Evolutionary conservation across 2,888 invertebrate species (phyloP).

Genomic region (Stenolophus ochropezus): DNA sequence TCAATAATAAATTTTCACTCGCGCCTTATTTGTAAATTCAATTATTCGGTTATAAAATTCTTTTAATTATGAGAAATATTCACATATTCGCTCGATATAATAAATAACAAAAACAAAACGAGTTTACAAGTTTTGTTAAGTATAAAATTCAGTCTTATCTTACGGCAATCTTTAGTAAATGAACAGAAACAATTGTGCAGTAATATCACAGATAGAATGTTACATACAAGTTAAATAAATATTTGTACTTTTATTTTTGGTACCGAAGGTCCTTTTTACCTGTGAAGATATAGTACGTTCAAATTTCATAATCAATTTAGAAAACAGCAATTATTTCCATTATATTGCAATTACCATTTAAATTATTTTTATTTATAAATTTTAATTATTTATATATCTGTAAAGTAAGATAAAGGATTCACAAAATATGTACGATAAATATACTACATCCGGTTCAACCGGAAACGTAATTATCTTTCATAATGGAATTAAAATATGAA

Average conservation of each 20-base stretch:
- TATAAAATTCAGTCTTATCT: slow-evolving; percentile 17
- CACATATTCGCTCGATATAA: not conserved
- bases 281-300: not conserved
- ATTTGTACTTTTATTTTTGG: slow-evolving; percentile 21
- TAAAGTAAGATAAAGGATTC: no score
- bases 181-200: not conserved
- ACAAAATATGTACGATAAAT: no score
- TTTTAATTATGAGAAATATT: slow-evolving; percentile 9
- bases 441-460: no score
- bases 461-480: no score
- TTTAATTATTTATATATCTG: no score
- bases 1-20: not conserved
- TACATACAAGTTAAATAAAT: slow-evolving; percentile 17
- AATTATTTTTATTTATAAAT: no score
- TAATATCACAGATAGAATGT: slow-evolving; percentile 22
- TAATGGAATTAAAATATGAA: no score
- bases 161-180: slow-evolving; percentile 21
- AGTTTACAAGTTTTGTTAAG: slow-evolving; percentile 15
- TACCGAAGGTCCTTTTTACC: not conserved
- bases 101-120: slow-evolving; percentile 28
- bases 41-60: not conserved
- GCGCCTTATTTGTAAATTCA: slow-evolving; percentile 8
- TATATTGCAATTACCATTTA: not conserved
- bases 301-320: not conserved
- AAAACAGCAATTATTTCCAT: not conserved